Conservation (phyloP, 2,797 vertebrate genomes). For the Gymnoscopelus microlampas region DNA sequence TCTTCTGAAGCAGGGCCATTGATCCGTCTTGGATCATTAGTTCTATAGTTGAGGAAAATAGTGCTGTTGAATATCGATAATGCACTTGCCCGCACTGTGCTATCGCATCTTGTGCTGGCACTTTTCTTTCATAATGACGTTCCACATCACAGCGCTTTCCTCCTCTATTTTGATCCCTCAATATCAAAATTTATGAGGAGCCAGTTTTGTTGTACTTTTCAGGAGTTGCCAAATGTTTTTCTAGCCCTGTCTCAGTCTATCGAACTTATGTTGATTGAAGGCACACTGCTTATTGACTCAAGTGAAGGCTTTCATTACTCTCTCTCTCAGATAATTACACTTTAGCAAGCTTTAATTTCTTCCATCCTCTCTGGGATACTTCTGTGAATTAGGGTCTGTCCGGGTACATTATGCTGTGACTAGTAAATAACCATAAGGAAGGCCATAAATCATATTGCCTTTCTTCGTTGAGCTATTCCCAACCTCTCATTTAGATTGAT, state of each 20-base stretch:
- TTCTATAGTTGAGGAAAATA: constrained; percentile 21
- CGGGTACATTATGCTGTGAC: constrained; percentile 44
- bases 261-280: no score
- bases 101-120: constrained; percentile 4
- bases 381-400: constrained; percentile 38
- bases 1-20: constrained; percentile 41
- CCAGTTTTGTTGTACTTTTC: background rate
- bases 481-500: constrained; percentile 58
- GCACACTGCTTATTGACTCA: constrained; percentile 20
- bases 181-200: constrained; percentile 1
- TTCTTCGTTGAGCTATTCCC: constrained; percentile 19
- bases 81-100: constrained; percentile 28
- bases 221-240: constrained; percentile 9
- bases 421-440: constrained; percentile 62
- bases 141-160: background rate
- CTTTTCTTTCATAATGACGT: background rate
- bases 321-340: constrained; percentile 59
- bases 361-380: constrained; percentile 37
- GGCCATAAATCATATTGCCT: constrained; percentile 64
- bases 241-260: background rate
- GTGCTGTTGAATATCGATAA: constrained; percentile 55
- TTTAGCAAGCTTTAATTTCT: constrained; percentile 59
- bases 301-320: constrained; percentile 29
- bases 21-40: constrained; percentile 48
- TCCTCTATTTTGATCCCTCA: background rate